Percentiles rank a stretch among this genome's conserved stretches.
Evolutionary conservation across 2,113 vertebrate genomes (phyloP).

Genomic region (Petromus typicus): DNA sequence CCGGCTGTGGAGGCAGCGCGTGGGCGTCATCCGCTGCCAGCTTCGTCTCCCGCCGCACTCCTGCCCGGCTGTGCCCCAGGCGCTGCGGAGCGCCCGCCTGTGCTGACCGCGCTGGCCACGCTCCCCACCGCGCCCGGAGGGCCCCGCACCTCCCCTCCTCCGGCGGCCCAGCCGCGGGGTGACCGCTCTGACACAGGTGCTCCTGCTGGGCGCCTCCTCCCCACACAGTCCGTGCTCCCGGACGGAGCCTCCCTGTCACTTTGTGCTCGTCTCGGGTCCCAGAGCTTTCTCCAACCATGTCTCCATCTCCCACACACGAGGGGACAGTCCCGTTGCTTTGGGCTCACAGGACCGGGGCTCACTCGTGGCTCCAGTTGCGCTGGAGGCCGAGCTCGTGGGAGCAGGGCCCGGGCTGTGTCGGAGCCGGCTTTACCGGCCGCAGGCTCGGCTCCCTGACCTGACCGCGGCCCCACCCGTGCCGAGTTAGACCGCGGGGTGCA

Average conservation of each 20-base stretch:
- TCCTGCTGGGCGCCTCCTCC: too few species aligned
- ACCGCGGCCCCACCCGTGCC: background rate
- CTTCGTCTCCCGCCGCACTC: background rate
- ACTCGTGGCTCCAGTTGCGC: fast-evolving
- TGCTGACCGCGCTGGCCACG: background rate
- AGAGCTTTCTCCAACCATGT: background rate
- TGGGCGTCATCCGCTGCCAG: fast-evolving
- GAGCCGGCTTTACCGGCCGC: background rate
- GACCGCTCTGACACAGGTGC: fast-evolving
- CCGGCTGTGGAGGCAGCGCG: too few species aligned
- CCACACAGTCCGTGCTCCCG: background rate
- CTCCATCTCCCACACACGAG: fast-evolving
- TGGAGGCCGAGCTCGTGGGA: fast-evolving
- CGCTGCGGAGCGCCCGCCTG: background rate
- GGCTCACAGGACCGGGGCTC: too few species aligned
- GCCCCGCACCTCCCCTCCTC: background rate
- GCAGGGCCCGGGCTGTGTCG: background rate
- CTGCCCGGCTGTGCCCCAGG: fast-evolving
- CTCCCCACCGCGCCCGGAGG: too few species aligned
- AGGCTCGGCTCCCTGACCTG: background rate
- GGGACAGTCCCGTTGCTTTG: background rate
- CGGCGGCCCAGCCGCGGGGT: background rate
- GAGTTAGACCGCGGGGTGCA: background rate
- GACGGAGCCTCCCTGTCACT: too few species aligned
- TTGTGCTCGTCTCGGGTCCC: fast-evolving